Percentiles rank a stretch among this genome's conserved stretches.
Conservation (phyloP, 2,797 vertebrate genomes). For the Macroramphosus scolopax region DNA sequence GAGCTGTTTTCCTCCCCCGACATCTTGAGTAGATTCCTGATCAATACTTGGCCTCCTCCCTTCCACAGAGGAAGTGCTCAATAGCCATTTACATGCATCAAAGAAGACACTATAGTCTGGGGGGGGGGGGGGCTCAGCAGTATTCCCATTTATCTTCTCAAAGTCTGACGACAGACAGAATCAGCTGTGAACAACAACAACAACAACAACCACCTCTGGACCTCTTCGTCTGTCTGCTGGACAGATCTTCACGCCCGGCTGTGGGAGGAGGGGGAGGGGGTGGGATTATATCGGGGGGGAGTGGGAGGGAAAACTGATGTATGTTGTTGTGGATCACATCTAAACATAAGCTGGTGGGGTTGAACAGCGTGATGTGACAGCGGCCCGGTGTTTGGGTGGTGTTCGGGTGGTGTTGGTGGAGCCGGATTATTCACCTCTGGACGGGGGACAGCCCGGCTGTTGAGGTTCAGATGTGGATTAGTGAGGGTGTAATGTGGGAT, state of each 20-base stretch:
- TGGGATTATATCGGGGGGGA: constrained; percentile 8
- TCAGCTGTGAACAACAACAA: too few relatives aligned
- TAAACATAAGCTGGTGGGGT: constrained; percentile 3
- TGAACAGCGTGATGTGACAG: constrained; percentile 22
- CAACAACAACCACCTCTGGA: too few relatives aligned
- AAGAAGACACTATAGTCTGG: neutral
- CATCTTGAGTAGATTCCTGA: constrained; percentile 17
- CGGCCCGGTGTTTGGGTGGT: constrained; percentile 1
- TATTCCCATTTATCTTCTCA: too few relatives aligned
- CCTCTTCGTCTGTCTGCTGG: constrained; percentile 7
- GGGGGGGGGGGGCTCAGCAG: too few relatives aligned
- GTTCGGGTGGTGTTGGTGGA: constrained; percentile 11
- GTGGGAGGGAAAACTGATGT: too few relatives aligned
- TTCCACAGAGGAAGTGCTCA: constrained; percentile 24
- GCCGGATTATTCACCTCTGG: too few relatives aligned
- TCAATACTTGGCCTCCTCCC: constrained; percentile 47
- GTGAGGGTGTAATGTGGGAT: neutral
- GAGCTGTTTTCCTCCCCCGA: constrained; percentile 19
- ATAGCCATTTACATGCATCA: constrained; percentile 9
- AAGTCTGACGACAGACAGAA: too few relatives aligned
- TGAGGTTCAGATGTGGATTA: constrained; percentile 5
- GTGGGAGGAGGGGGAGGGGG: neutral
- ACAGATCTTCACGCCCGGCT: neutral
- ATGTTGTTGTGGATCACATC: too few relatives aligned
- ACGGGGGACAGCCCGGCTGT: constrained; percentile 18